Percentiles rank a stretch among this genome's conserved stretches.
phyloP scores from a whole-genome alignment of 1,140 invertebrate genomes.

The Antheraea pernyi region DNA sequence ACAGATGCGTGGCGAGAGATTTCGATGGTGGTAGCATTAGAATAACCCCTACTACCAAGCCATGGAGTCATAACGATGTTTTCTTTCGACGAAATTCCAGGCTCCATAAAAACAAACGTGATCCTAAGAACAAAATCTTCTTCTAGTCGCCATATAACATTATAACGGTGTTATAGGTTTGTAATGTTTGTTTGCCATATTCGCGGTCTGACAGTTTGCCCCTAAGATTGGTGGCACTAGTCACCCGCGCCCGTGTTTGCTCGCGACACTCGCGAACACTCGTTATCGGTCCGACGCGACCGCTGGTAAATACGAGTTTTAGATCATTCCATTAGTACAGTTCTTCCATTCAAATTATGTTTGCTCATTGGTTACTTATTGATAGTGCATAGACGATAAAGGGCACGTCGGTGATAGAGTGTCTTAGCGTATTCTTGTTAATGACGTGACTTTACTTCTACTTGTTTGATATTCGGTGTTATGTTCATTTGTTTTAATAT shows the following conservation, averaged over 20 bases:
- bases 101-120: too few relatives aligned
- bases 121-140: too few relatives aligned
- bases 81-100: too few relatives aligned
- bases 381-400: not conserved
- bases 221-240: conserved; percentile 3
- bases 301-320: not conserved
- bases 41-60: too few relatives aligned
- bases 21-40: too few relatives aligned
- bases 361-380: conserved; percentile 3
- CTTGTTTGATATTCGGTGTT: not conserved
- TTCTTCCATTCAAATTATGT: conserved; percentile 5
- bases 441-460: not conserved
- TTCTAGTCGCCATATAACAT: not conserved
- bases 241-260: conserved; percentile 11
- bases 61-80: too few relatives aligned
- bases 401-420: not conserved
- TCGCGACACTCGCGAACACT: conserved; percentile 11
- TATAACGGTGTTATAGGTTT: not conserved
- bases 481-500: not conserved
- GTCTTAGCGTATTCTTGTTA: not conserved
- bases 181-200: not conserved
- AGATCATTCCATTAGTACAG: not conserved
- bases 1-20: too few relatives aligned
- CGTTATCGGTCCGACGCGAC: not conserved
- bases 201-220: conserved; percentile 4